Evolutionary conservation across 2,113 vertebrate species (phyloP), one percentile per base, ranked within the genome.

Genomic region (Dunckerocampus dactyliophorus): DNA sequence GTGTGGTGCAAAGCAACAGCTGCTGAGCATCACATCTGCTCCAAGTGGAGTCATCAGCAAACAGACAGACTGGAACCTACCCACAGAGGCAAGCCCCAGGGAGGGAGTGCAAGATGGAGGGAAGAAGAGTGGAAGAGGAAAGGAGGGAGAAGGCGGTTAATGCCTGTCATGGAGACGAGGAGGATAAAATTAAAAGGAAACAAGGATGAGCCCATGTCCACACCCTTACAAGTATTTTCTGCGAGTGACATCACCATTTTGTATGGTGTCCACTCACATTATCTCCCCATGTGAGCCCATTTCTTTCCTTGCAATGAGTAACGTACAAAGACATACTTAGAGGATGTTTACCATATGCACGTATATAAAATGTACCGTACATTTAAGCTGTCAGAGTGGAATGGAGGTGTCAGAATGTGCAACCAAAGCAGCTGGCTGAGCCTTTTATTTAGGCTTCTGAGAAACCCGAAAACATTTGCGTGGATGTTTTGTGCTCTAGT

Each of bases 11-110:
- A 28, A 75, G 82, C 75, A 86, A 87, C 82, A 88, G 86, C 86
- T 89, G 88, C 80, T 76, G 65, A 74, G 72, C 78, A 84, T 87
- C 87, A 85, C 88, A 89, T 88, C 87, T 90, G 88, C 76, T 82
- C 80, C 76, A 74, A 86, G 82, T 83, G 74, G 82, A 84, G 83
- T 88, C 86, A 86, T 88, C 87, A 88, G 82, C 73, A 80, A 87
- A 77, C 85, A 89, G 85, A 83, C 87, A 85, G 85, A 86, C 83
- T 86, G 85, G 85, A 88, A 88, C 79, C 75, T 59, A 85, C 82
- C 82, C 79, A 85, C 79, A 59, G 74, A 84, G 82, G 85, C 79
- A 72, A 71, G 76, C 80, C 76, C 80, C 63, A 2, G 66, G 79
- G 83, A 75, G 54, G 73, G 60, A 7, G 17, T 62, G 34, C 28